Evolutionary conservation across 2,888 invertebrate genomes (phyloP), one percentile per base, ranked within the genome.

Genomic region (Trypoxylon attenuatum): DNA sequence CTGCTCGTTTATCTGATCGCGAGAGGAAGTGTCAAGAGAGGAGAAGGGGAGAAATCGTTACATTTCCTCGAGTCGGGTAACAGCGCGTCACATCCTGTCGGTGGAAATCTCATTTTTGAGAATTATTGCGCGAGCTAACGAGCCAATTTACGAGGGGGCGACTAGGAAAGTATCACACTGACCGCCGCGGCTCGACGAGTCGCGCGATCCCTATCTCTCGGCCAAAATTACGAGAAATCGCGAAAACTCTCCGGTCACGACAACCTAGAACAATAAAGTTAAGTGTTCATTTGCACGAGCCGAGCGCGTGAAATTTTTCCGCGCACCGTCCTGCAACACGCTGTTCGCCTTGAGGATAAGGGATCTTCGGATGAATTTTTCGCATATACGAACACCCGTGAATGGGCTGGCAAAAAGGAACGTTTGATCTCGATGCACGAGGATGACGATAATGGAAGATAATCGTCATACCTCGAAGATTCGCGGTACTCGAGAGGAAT

Each of bases 161-260:
- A 60, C n/a, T n/a, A 39, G 39, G 18, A 49, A 65, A 21, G 42
- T 29, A 46, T 52, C 53, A 6, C 13, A 8, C 5, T 46, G 46
- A 55, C 56, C 49, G 29, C 55, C 33, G 33, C 38, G 46, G n/a
- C n/a, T n/a, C 39, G 49, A 38, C 29, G 8, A 39, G 49, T 1
- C 15, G 13, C 45, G 41, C 41, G 70, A 71, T 71, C n/a, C 39
- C 27, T 59, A 71, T 71, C 71, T 33, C 8, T 27, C 22, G 18
- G 21, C n/a, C n/a, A n/a, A 25, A 59, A 50, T 70, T 57, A 46
- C 46, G 51, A 56, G 56, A 22, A 70, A 70, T 46, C 54, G 63
- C 58, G 60, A 58, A 59, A n/a, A n/a, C n/a, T 58, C 45, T 49
- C 62, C 39, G 43, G 54, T 56, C 64, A 52, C 63, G 57, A n/a